These are phyloP conservation scores for Harpalus rubripes DNA, from an alignment of 2,888 invertebrate genomes.

Conservation along the genomic window DNA sequence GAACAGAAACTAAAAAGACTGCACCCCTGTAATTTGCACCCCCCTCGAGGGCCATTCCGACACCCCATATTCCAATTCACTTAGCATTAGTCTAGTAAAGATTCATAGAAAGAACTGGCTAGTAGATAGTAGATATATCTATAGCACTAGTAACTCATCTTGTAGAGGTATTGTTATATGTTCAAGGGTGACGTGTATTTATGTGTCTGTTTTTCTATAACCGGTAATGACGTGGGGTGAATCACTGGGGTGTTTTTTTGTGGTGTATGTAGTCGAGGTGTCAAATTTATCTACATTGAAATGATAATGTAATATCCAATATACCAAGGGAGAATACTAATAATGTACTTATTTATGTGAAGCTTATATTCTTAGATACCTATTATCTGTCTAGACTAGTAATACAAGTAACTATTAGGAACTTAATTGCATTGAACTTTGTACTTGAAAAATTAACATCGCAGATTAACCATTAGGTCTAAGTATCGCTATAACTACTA, in stretches of 20 bases:
- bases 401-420: too few relatives aligned
- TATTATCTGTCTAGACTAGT: too few relatives aligned
- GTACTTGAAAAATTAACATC: too few relatives aligned
- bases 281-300: conserved; percentile 7
- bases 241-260: background rate
- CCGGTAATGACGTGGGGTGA: background rate
- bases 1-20: conserved; percentile 11
- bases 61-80: conserved; percentile 48
- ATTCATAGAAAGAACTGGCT: too few relatives aligned
- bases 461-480: too few relatives aligned
- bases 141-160: background rate
- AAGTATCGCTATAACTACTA: too few relatives aligned
- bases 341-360: background rate
- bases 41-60: conserved; percentile 10
- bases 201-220: background rate
- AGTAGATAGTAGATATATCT: background rate
- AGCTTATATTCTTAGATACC: too few relatives aligned
- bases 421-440: too few relatives aligned
- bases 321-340: background rate
- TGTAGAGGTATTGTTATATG: background rate
- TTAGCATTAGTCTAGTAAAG: conserved; percentile 28
- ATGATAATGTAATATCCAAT: background rate
- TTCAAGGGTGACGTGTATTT: background rate
- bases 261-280: background rate
- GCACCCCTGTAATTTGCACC: conserved; percentile 14